These are phyloP conservation scores for Nemapogon koenigi DNA, from an alignment of 2,888 invertebrate genomes.

Conservation along the genomic window DNA sequence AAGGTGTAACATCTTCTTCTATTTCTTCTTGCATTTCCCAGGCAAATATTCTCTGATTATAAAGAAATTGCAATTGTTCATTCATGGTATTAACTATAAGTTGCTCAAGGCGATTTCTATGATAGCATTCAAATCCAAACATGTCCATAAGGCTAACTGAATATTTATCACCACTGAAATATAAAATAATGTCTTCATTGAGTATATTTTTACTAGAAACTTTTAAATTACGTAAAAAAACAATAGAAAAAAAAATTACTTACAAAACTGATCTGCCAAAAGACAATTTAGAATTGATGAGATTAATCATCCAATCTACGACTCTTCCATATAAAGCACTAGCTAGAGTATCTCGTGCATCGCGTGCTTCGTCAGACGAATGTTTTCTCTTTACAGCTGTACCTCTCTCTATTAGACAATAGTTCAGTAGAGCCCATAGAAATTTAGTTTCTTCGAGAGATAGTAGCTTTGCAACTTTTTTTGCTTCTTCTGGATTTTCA, in stretches of 20 bases:
- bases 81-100: slow-evolving; percentile 88
- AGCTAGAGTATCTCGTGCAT: slow-evolving; percentile 85
- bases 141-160: slow-evolving; percentile 85
- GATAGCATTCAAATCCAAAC: slow-evolving; percentile 93
- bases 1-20: slow-evolving; percentile 79
- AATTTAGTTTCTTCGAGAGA: slow-evolving; percentile 83
- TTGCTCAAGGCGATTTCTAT: slow-evolving; percentile 85
- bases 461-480: slow-evolving; percentile 75
- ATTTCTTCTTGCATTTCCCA: slow-evolving; percentile 87
- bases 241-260: slow-evolving; percentile 37
- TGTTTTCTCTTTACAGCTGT: slow-evolving; percentile 72
- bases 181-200: slow-evolving; percentile 11
- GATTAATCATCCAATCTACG: slow-evolving; percentile 88
- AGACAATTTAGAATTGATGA: slow-evolving; percentile 83
- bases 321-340: slow-evolving; percentile 84
- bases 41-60: slow-evolving; percentile 88
- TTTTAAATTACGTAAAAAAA: not conserved
- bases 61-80: slow-evolving; percentile 93
- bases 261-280: slow-evolving; percentile 87
- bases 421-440: slow-evolving; percentile 84
- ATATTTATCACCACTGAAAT: slow-evolving; percentile 81
- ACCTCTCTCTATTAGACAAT: slow-evolving; percentile 80
- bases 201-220: not conserved
- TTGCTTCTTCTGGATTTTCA: slow-evolving; percentile 73
- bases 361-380: slow-evolving; percentile 80